Conservation (phyloP, 2,113 vertebrate species). For the Antennarius striatus region DNA sequence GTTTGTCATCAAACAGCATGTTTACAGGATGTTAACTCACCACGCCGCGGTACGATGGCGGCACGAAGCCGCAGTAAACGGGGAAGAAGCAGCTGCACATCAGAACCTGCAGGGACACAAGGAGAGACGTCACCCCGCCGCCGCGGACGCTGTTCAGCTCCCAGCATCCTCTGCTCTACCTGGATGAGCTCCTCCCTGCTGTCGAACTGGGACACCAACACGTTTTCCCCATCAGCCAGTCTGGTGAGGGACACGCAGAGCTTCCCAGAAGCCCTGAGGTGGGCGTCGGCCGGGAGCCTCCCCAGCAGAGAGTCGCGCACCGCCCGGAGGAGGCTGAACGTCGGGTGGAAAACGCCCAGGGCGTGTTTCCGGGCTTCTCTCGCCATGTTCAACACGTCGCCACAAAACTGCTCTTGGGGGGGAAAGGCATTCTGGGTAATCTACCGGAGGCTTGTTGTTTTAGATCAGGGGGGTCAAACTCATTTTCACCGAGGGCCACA, state of each 20-base stretch:
- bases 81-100: conserved; percentile 91
- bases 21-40: conserved; percentile 76
- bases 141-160: no score
- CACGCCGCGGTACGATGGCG: conserved; percentile 89
- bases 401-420: conserved; percentile 64
- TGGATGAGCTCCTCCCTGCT: conserved; percentile 92
- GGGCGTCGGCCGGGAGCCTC: conserved; percentile 83
- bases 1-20: no score
- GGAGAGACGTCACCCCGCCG: neutral
- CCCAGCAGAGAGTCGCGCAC: conserved; percentile 69
- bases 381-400: conserved; percentile 65
- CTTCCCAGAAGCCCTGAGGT: conserved; percentile 80
- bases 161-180: conserved; percentile 59
- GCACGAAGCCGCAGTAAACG: conserved; percentile 84
- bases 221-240: conserved; percentile 83
- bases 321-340: conserved; percentile 78
- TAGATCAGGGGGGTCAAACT: no score
- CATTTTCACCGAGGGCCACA: no score
- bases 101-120: conserved; percentile 79
- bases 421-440: conserved; percentile 9
- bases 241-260: conserved; percentile 89
- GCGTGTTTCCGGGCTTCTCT: conserved; percentile 78
- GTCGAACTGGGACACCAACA: conserved; percentile 88
- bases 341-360: conserved; percentile 85
- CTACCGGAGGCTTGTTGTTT: neutral